Percentiles rank a stretch among this genome's conserved stretches.
These are phyloP conservation scores for Malurus alboscapulatus DNA, from an alignment of 2,113 vertebrate genomes.

Conservation along the genomic window DNA sequence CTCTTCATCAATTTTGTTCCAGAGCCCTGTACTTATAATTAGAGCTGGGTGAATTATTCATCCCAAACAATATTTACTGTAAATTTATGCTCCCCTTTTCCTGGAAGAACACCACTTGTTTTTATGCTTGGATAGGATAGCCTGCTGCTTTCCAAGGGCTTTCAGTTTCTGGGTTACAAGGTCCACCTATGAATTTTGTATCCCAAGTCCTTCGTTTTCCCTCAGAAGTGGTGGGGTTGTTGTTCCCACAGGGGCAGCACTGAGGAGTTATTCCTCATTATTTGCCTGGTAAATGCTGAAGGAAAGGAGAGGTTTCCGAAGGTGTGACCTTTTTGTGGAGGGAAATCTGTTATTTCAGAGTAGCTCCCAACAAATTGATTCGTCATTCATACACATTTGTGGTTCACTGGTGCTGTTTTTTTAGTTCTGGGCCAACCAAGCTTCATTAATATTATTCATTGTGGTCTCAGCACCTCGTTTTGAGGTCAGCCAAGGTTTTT, in stretches of 20 bases:
- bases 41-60: background rate
- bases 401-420: background rate
- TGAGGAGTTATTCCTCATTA: background rate
- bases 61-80: background rate
- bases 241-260: background rate
- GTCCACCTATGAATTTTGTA: background rate
- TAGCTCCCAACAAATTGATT: background rate
- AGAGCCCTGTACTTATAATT: background rate
- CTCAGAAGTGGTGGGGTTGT: background rate
- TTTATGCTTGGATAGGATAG: background rate
- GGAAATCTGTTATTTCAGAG: background rate
- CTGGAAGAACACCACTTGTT: background rate
- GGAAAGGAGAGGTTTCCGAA: background rate
- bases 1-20: background rate
- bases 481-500: background rate
- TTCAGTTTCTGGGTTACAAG: background rate
- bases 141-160: background rate
- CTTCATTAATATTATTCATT: background rate
- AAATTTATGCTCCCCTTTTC: background rate
- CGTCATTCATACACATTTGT: background rate
- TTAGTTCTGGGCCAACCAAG: background rate
- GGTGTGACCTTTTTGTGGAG: background rate
- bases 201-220: background rate
- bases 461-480: background rate
- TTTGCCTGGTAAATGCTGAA: background rate